Percentiles rank a stretch among this genome's conserved stretches.
Evolutionary conservation across 2,113 vertebrate species (phyloP).

Genomic region (Jacana jacana): DNA sequence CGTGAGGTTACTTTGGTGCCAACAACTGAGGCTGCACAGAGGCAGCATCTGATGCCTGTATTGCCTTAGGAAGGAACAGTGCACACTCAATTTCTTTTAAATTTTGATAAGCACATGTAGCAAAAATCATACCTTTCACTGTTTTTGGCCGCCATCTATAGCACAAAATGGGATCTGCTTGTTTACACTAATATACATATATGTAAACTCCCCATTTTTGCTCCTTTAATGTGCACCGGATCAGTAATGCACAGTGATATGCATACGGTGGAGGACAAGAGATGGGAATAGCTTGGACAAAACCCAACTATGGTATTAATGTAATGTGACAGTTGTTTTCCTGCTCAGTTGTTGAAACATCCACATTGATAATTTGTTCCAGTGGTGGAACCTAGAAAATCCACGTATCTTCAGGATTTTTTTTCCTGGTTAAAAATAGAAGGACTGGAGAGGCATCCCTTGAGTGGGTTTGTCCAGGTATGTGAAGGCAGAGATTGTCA

Average conservation of each 20-base stretch:
- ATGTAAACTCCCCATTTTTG: not conserved
- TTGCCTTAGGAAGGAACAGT: not conserved
- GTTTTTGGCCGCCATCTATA: not conserved
- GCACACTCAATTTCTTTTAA: not conserved
- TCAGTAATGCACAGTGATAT: not conserved
- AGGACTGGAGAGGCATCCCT: constrained; percentile 59
- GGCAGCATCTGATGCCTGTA: not conserved
- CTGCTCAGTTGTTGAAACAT: constrained; percentile 53
- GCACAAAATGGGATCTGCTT: not conserved
- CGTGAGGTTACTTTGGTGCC: not conserved
- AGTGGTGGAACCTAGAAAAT: constrained; percentile 35
- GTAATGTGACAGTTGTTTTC: constrained; percentile 48
- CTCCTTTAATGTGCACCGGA: not conserved
- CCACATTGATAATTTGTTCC: constrained; percentile 22
- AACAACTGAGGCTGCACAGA: not conserved
- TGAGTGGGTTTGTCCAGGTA: constrained; percentile 72
- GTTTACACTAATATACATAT: not conserved
- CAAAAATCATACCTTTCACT: not conserved
- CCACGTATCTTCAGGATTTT: constrained; percentile 11
- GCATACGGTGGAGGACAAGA: not conserved
- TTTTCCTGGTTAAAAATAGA: constrained; percentile 73
- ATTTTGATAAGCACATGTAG: not conserved
- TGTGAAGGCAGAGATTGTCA: constrained; percentile 61
- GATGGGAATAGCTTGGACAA: not conserved
- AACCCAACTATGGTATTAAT: not conserved